Conservation (phyloP, 2,113 vertebrate genomes). For the Protobothrops mucrosquamatus region DNA sequence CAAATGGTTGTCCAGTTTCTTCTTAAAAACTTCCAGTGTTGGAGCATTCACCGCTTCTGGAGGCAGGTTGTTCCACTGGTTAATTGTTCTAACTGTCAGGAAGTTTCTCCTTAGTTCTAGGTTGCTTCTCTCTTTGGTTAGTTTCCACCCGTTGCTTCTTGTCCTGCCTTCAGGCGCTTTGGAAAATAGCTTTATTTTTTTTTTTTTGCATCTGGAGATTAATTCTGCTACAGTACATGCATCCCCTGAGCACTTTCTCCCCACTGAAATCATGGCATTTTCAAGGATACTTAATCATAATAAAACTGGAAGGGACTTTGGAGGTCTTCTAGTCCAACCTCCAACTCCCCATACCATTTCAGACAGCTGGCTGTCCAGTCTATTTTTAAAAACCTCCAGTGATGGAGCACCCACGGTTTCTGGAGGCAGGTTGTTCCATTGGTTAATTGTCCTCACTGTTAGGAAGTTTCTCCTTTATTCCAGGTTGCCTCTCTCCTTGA, state of each 20-base stretch:
- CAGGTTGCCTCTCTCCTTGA: background rate
- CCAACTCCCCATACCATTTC: background rate
- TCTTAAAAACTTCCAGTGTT: no score
- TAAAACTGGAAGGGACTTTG: background rate
- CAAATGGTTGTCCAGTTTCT: no score
- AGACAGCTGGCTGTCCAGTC: background rate
- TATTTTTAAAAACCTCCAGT: background rate
- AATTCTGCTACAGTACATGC: background rate
- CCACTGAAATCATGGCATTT: background rate
- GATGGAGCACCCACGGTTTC: background rate
- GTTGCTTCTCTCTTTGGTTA: no score
- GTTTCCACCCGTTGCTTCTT: no score
- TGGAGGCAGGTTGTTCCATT: background rate
- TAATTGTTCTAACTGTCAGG: no score
- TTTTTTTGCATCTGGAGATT: background rate
- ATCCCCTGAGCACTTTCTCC: background rate
- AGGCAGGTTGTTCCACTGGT: no score
- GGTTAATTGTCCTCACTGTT: background rate
- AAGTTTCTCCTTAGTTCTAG: no score
- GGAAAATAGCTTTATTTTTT: background rate
- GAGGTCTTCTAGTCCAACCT: background rate
- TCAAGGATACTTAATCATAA: background rate
- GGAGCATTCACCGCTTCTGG: no score
- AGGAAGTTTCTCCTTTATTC: background rate
- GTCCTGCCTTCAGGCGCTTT: no score